A percentile compares a stretch with the other conserved stretches of the same genome.
Conservation (phyloP, 35 echinoderm and acorn worm genomes). For the Anneissia japonica region DNA sequence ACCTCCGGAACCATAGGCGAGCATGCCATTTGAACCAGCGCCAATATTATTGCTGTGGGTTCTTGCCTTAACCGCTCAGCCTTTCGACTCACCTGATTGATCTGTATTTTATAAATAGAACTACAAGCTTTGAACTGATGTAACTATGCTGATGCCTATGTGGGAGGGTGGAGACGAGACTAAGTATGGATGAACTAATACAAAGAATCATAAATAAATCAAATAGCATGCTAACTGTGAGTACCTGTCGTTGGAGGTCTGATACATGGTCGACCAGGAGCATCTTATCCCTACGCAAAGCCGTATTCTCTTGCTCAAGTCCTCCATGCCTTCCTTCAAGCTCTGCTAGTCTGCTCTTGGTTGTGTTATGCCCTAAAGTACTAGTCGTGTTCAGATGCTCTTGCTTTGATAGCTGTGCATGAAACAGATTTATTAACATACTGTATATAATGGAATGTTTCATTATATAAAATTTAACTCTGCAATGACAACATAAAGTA, state of each 20-base stretch:
- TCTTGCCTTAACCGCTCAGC: too few relatives aligned
- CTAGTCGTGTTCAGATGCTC: slow-evolving; percentile 51
- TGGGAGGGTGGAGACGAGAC: background rate
- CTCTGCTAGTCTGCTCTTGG: slow-evolving; percentile 66
- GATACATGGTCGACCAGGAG: slow-evolving; percentile 93
- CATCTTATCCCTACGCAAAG: slow-evolving; percentile 91
- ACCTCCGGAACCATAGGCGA: too few relatives aligned
- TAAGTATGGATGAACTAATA: background rate
- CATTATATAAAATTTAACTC: too few relatives aligned
- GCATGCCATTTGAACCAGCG: too few relatives aligned
- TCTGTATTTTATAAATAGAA: too few relatives aligned
- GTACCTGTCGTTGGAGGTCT: slow-evolving; percentile 87
- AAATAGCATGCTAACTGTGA: background rate
- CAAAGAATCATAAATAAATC: background rate
- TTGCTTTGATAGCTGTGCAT: slow-evolving; percentile 62
- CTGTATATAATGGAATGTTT: too few relatives aligned
- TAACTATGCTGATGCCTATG: background rate
- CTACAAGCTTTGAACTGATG: background rate
- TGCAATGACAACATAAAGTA: too few relatives aligned
- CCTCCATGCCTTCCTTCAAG: slow-evolving; percentile 52
- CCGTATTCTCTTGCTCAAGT: slow-evolving; percentile 68
- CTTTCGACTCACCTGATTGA: too few relatives aligned
- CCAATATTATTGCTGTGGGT: too few relatives aligned
- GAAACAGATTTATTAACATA: background rate
- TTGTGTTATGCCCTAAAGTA: slow-evolving; percentile 58